phyloP scores from a whole-genome alignment of 2,888 invertebrate genomes.

The Sarcophaga carnaria region DNA sequence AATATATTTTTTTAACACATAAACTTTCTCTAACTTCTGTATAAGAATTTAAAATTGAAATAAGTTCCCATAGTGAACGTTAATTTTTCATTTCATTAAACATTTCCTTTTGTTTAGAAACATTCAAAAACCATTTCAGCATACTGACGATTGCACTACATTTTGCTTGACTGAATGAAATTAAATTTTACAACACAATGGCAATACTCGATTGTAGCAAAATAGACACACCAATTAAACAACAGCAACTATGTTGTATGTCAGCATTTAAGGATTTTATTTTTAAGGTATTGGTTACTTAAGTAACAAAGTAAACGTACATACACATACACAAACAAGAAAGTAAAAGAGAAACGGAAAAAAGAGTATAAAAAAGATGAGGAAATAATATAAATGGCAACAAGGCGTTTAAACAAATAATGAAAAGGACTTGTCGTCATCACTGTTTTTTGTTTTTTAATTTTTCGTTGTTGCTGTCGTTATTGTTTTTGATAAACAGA shows the following conservation, averaged over 20 bases:
- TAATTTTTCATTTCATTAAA: too few species aligned
- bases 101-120: too few species aligned
- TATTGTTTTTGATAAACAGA: not conserved
- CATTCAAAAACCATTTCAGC: too few species aligned
- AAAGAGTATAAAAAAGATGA: not conserved
- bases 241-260: not conserved
- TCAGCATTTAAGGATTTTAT: not conserved
- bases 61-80: too few species aligned
- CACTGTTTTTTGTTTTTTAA: not conserved
- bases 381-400: not conserved
- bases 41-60: too few species aligned
- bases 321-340: not conserved
- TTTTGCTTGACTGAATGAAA: too few species aligned
- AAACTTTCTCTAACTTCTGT: too few species aligned
- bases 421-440: conserved; percentile 18
- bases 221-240: not conserved
- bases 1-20: too few species aligned
- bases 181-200: too few species aligned
- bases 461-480: not conserved
- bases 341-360: not conserved
- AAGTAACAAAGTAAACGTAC: not conserved
- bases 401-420: conserved; percentile 27
- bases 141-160: too few species aligned
- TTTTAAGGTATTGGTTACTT: not conserved
- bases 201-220: too few species aligned